Evolutionary conservation across 2,113 vertebrate species (phyloP), one percentile per base, ranked within the genome.

Genomic region (human): DNA sequence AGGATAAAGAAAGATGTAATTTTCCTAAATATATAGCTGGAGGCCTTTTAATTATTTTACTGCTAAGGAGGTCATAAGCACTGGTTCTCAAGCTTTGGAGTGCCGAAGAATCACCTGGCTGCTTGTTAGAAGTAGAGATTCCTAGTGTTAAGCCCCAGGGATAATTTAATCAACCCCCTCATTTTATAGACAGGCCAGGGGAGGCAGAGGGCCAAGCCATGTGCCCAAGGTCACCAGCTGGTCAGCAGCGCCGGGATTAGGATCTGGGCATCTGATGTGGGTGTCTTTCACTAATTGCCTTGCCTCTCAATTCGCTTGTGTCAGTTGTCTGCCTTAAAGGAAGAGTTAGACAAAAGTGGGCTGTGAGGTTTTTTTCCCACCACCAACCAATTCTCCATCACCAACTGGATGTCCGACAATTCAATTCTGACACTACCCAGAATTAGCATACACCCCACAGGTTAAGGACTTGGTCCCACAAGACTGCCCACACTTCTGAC

Each of bases 1-100:
- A 85, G 86, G 83, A 75, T 80, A 86, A 83, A 96, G 52, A 55
- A 81, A 83, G 52, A 78, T 73, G 48, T 85, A 88, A 94, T 97
- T 92, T 96, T 84, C 85, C 84, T 70, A 89, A 93, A 81, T 59
- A 95, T 40, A 72, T 18, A 89, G 72, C 89, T 43, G 64, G 52
- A 95, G 82, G 93, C 92, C 93, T 93, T 94, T 61, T 43, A 17
- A 32, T 40, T 78, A 96, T 94, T 94, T 83, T 22, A 27, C 14
- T 85, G 82, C 43, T 32, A 81, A 50, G 48, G 76, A 97, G 68
- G 70, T 20, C 30, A 45, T 40, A 68, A 32, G 40, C 18, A 75
- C 43, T 61, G 45, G 52, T 95, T 95, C 64, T 87, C 70, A 48
- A 76, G 45, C 48, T 48, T 84, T 64, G 38, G 52, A 48, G 32